A percentile compares a stretch with the other conserved stretches of the same genome.
phyloP scores from a whole-genome alignment of 2,888 invertebrate genomes.

The Esperia sulphurella region DNA sequence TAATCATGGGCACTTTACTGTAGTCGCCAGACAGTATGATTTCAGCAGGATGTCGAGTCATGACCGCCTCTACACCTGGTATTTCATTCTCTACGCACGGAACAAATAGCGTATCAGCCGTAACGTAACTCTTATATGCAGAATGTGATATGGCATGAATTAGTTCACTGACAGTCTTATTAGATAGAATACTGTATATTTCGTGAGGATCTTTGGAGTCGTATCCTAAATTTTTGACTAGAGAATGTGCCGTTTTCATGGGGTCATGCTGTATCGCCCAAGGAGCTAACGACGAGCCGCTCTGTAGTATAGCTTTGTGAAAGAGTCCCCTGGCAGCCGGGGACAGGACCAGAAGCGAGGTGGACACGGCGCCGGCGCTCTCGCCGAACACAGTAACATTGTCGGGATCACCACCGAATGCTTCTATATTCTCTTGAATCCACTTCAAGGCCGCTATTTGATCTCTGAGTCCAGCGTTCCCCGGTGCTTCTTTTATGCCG shows the following conservation, averaged over 20 bases:
- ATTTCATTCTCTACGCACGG: conserved; percentile 62
- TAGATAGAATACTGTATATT: conserved; percentile 53
- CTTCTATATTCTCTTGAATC: conserved; percentile 57
- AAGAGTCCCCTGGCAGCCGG: conserved; percentile 58
- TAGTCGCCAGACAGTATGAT: conserved; percentile 57
- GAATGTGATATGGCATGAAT: conserved; percentile 44
- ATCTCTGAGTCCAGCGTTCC: conserved; percentile 82
- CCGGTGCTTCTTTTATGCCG: conserved; percentile 81
- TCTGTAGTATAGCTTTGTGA: conserved; percentile 63
- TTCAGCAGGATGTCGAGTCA: conserved; percentile 52
- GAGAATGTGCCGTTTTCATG: conserved; percentile 45
- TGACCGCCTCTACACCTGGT: conserved; percentile 51
- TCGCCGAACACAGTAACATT: conserved; percentile 68
- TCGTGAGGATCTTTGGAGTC: conserved; percentile 52
- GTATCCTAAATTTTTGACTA: conserved; percentile 59
- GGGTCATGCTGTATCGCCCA: conserved; percentile 64
- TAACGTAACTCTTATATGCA: conserved; percentile 54
- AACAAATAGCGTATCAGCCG: conserved; percentile 52
- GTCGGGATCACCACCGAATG: conserved; percentile 63
- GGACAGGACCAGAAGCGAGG: conserved; percentile 56
- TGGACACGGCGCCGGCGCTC: conserved; percentile 67
- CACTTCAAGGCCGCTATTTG: conserved; percentile 65
- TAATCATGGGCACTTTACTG: conserved; percentile 65
- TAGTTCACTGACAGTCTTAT: conserved; percentile 45
- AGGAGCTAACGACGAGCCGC: conserved; percentile 59